phyloP scores from a whole-genome alignment of 2,888 invertebrate species.

The Cristatella mucedo region DNA sequence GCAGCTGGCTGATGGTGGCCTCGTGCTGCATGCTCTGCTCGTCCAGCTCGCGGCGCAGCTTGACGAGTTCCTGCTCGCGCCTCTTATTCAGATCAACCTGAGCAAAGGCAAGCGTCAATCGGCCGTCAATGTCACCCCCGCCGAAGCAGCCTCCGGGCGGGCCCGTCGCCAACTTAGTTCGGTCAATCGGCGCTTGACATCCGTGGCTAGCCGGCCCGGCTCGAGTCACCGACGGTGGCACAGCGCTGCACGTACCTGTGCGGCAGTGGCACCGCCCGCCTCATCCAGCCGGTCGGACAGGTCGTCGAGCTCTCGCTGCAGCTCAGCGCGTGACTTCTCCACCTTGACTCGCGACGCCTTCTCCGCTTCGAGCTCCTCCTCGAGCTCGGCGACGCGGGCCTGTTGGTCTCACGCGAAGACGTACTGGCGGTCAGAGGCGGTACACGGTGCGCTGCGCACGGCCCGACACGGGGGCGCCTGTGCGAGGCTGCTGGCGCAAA shows the following conservation, averaged over 20 bases:
- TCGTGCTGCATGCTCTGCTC: slow-evolving; percentile 96
- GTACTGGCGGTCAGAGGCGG: not conserved
- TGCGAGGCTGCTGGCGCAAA: too few relatives aligned
- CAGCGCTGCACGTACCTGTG: slow-evolving; percentile 50
- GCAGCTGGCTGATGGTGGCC: slow-evolving; percentile 77
- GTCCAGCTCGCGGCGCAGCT: slow-evolving; percentile 80
- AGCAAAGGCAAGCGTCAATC: not conserved
- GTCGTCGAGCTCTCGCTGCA: slow-evolving; percentile 84
- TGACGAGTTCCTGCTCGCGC: slow-evolving; percentile 90
- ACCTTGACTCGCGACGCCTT: slow-evolving; percentile 79
- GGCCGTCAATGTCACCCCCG: not conserved
- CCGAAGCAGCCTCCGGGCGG: too few relatives aligned
- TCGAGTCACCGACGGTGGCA: too few relatives aligned
- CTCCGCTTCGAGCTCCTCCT: slow-evolving; percentile 94
- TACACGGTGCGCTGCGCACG: too few relatives aligned
- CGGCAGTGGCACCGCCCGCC: slow-evolving; percentile 90
- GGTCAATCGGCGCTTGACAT: too few relatives aligned
- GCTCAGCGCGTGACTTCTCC: slow-evolving; percentile 86
- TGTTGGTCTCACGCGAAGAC: slow-evolving; percentile 5
- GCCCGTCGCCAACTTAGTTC: too few relatives aligned
- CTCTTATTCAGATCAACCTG: slow-evolving; percentile 83
- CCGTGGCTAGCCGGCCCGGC: too few relatives aligned
- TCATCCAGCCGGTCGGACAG: slow-evolving; percentile 49
- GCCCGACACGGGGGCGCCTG: too few relatives aligned
- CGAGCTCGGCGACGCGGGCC: slow-evolving; percentile 81